Percentiles rank a stretch among this genome's conserved stretches.
Evolutionary conservation across 2,113 vertebrate species (phyloP).

Genomic region (Perccottus glenii): DNA sequence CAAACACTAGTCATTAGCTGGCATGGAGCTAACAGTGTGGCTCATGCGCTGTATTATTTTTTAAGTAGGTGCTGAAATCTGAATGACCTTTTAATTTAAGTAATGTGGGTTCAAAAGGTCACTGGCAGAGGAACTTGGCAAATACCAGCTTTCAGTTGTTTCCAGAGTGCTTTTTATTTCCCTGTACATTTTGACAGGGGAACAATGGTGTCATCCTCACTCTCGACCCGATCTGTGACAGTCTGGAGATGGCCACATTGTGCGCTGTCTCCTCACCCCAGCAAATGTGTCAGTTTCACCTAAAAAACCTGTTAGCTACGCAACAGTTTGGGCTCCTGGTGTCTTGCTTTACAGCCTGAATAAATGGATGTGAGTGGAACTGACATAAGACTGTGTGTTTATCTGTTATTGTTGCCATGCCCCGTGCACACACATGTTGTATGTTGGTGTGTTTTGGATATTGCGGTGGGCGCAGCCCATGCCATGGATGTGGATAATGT

Average conservation of each 20-base stretch:
- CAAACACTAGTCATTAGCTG: constrained; percentile 46
- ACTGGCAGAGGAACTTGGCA: constrained; percentile 3
- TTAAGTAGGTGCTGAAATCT: not conserved
- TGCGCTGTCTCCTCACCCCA: constrained; percentile 29
- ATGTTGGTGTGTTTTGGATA: constrained; percentile 26
- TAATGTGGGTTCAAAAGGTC: constrained; percentile 22
- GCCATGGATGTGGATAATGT: constrained; percentile 39
- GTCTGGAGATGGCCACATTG: constrained; percentile 13
- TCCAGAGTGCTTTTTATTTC: constrained; percentile 13
- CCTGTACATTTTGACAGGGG: not conserved
- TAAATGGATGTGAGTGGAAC: constrained; percentile 57
- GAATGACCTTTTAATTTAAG: constrained; percentile 13
- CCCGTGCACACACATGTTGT: constrained; percentile 9
- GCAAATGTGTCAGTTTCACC: constrained; percentile 50
- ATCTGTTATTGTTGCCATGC: constrained; percentile 48
- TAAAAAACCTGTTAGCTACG: constrained; percentile 54
- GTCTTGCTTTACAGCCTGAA: constrained; percentile 46
- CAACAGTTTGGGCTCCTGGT: constrained; percentile 50
- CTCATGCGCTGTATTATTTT: constrained; percentile 7
- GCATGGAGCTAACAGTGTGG: constrained; percentile 47
- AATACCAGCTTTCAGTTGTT: not conserved
- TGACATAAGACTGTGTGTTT: constrained; percentile 55
- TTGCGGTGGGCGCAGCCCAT: constrained; percentile 26
- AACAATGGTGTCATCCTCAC: constrained; percentile 17
- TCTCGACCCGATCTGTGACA: constrained; percentile 29